Base-by-base conservation (phyloP, 2,113 vertebrate species). In the Physeter macrocephalus region DNA sequence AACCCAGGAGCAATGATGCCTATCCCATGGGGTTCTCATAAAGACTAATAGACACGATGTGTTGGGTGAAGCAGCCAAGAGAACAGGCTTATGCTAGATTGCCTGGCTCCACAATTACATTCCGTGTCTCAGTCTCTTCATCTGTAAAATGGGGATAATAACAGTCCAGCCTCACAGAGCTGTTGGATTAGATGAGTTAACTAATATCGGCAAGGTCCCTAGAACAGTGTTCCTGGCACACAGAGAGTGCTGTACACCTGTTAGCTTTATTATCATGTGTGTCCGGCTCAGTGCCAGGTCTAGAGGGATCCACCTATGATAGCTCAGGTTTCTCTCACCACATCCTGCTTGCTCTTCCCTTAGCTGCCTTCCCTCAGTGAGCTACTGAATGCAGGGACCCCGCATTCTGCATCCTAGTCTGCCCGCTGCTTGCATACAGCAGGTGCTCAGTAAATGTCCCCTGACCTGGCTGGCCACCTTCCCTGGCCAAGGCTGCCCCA, bases 231-330 rank as follows among this genome's bases (percentile, higher is more conserved):
- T 54, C 21, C 52, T 21, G 57, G 78, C 36, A 2, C 34, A 6
- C 12, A 6, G 46, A 39, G 13, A 36, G 54, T 3, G 10, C 21
- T 20, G 12, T 2, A 1, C 2, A 43, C 34, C 36, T 0, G 23
- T 34, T 18, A 18, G 54, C n/a, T 75, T 25, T 31, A 25, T 11
- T 21, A 5, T 2, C 11, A 1, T 4, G 67, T 36, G 49, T 34
- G 36, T 34, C 11, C 7, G 1, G 71, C 71, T 43, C 57, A 1
- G 34, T 8, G 54, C 39, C 27, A 12, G 41, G 14, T 8, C 52
- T 25, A 27, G 71, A 23, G 46, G 6, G 39, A 25, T 2, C 36
- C 14, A 2, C 20, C 9, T 0, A 1, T 0, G 1, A 34, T 0
- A 43, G 11, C 46, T 27, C 17, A 0, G 72, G 57, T 39, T 49